Percentiles rank a stretch among this genome's conserved stretches.
phyloP scores from a whole-genome alignment of 2,888 invertebrate genomes.

The Lochmaea crataegi region DNA sequence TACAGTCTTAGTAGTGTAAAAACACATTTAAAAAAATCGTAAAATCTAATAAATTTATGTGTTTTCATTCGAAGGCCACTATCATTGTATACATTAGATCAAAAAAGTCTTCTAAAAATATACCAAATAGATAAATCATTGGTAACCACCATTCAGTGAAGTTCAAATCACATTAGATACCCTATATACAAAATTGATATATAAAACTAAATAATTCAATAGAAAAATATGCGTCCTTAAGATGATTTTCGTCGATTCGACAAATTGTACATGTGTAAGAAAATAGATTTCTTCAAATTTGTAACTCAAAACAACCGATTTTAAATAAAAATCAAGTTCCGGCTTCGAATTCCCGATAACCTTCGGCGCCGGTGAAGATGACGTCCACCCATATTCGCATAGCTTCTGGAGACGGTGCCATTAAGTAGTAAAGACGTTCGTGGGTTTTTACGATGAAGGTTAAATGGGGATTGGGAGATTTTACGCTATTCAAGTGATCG shows the following conservation, averaged over 20 bases:
- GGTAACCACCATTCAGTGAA: constrained; percentile 28
- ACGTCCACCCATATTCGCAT: constrained; percentile 98
- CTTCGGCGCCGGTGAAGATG: constrained; percentile 92
- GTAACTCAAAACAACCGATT: constrained; percentile 15
- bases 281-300: constrained; percentile 23
- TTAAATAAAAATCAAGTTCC: constrained; percentile 58
- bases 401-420: constrained; percentile 94
- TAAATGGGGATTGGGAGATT: constrained; percentile 89
- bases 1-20: constrained; percentile 33
- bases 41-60: constrained; percentile 12
- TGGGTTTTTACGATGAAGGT: constrained; percentile 96
- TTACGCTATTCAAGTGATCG: constrained; percentile 92
- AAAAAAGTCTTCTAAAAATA: constrained; percentile 25
- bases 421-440: constrained; percentile 88
- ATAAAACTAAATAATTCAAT: constrained; percentile 39
- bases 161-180: constrained; percentile 38
- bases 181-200: constrained; percentile 42
- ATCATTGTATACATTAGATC: constrained; percentile 15
- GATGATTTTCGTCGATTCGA: constrained; percentile 37
- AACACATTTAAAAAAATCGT: constrained; percentile 28
- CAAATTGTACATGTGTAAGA: constrained; percentile 31
- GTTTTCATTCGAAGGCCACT: constrained; percentile 25
- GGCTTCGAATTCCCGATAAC: constrained; percentile 78
- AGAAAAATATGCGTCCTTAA: constrained; percentile 39
- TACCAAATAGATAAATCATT: constrained; percentile 12